Conservation (phyloP, 2,888 invertebrate genomes). For the Cheilosia urbana region DNA sequence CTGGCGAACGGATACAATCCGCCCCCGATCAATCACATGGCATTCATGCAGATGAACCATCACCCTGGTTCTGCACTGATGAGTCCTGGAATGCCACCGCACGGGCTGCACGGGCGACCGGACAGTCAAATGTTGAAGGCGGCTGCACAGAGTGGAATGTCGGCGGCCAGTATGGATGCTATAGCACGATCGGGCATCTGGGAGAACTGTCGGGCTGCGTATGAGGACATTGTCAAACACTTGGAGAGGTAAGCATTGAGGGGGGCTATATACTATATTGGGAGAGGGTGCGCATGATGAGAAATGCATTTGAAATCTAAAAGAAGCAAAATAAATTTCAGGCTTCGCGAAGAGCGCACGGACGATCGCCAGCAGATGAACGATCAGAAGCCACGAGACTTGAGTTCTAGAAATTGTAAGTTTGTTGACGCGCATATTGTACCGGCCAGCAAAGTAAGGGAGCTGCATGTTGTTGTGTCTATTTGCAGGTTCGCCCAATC, state of each 20-base stretch:
- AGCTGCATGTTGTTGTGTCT: slow-evolving; percentile 16
- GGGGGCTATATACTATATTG: neutral
- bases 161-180: slow-evolving; percentile 91
- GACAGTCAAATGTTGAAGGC: slow-evolving; percentile 90
- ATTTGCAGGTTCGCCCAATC: slow-evolving; percentile 88
- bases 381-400: slow-evolving; percentile 93
- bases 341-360: slow-evolving; percentile 94
- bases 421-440: neutral
- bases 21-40: slow-evolving; percentile 96
- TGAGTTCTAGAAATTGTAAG: slow-evolving; percentile 94
- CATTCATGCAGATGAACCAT: slow-evolving; percentile 95
- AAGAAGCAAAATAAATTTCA: slow-evolving; percentile 80
- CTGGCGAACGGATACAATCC: slow-evolving; percentile 97
- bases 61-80: slow-evolving; percentile 91
- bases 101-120: slow-evolving; percentile 90
- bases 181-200: slow-evolving; percentile 95
- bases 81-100: slow-evolving; percentile 94
- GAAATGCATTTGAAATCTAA: slow-evolving; percentile 66
- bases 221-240: slow-evolving; percentile 97
- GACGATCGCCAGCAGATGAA: slow-evolving; percentile 93
- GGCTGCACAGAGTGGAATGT: slow-evolving; percentile 91
- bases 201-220: slow-evolving; percentile 97
- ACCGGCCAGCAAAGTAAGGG: neutral
- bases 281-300: slow-evolving; percentile 16
- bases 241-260: slow-evolving; percentile 91